phyloP scores from a whole-genome alignment of 2,797 vertebrate species.

The Danio jaintianensis region DNA sequence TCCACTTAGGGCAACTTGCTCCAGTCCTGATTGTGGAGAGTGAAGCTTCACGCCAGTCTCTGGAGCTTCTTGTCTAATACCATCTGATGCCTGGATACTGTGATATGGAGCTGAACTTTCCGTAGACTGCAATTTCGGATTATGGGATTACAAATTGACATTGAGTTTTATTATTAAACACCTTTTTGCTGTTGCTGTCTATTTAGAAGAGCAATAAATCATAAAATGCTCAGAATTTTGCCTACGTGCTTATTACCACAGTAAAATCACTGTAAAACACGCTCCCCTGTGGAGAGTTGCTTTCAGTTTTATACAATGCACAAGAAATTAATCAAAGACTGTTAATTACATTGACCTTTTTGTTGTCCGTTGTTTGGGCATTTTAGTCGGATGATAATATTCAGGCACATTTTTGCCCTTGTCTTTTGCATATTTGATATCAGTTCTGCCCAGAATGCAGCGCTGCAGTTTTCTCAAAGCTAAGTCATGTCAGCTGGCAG shows the following conservation, averaged over 20 bases:
- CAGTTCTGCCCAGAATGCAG: constrained; percentile 44
- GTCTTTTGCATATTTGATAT: constrained; percentile 42
- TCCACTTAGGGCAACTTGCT: constrained; percentile 14
- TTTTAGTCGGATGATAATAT: constrained; percentile 47
- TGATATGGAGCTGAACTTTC: neutral
- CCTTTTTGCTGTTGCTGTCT: neutral
- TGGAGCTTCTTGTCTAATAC: neutral
- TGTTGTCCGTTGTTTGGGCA: neutral
- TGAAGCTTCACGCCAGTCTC: constrained; percentile 3
- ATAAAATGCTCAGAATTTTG: neutral
- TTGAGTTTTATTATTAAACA: neutral
- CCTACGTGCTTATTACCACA: neutral
- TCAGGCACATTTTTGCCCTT: constrained; percentile 29
- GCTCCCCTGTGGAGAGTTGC: neutral
- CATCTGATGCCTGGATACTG: neutral
- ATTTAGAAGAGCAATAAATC: neutral
- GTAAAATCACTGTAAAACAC: neutral
- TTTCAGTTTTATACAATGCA: neutral
- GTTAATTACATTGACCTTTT: constrained; percentile 20
- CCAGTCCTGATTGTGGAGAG: constrained; percentile 26
- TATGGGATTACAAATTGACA: constrained; percentile 16
- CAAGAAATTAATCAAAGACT: neutral
- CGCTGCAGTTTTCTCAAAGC: constrained; percentile 22
- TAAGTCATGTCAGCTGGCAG: constrained; percentile 29
- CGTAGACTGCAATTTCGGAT: constrained; percentile 1